These are phyloP conservation scores for Hecatera dysodea DNA, from an alignment of 2,888 invertebrate genomes.

Conservation along the genomic window DNA sequence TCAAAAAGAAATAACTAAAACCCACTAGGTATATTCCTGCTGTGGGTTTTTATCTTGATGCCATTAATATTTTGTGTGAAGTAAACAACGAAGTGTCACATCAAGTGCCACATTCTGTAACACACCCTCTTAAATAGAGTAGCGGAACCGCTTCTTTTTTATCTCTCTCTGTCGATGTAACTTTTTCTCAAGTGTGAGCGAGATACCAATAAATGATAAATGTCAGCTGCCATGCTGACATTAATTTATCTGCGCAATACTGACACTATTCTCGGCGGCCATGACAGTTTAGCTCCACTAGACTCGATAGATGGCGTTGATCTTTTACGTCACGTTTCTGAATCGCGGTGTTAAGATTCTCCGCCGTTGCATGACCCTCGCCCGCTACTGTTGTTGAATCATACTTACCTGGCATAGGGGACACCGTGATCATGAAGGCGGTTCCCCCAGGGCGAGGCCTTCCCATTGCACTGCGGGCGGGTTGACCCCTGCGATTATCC, in stretches of 20 bases:
- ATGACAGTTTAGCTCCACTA: constrained; percentile 10
- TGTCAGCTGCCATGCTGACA: too few relatives aligned
- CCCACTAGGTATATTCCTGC: too few relatives aligned
- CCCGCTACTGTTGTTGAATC: not conserved
- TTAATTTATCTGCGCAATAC: not conserved
- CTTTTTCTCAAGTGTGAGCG: not conserved
- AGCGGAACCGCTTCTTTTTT: not conserved
- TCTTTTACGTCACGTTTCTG: constrained; percentile 26
- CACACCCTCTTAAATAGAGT: not conserved
- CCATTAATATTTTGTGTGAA: not conserved
- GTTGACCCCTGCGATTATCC: constrained; percentile 55
- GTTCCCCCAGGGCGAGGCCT: constrained; percentile 59
- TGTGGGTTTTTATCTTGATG: not conserved
- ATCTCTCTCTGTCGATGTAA: constrained; percentile 7
- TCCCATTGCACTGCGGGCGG: constrained; percentile 53
- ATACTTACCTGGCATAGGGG: constrained; percentile 59
- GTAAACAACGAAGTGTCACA: constrained; percentile 20
- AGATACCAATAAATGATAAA: not conserved
- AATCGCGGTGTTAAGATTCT: constrained; percentile 51
- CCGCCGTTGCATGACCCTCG: constrained; percentile 35
- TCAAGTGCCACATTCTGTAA: not conserved
- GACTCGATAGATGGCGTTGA: constrained; percentile 44
- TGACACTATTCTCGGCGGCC: not conserved
- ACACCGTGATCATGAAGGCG: constrained; percentile 54
- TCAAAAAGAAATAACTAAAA: too few relatives aligned